Evolutionary conservation across 30 jellyfish, hydroid and myxozoan genomes (phyloP).

Genomic region (Hydractinia echinata): DNA sequence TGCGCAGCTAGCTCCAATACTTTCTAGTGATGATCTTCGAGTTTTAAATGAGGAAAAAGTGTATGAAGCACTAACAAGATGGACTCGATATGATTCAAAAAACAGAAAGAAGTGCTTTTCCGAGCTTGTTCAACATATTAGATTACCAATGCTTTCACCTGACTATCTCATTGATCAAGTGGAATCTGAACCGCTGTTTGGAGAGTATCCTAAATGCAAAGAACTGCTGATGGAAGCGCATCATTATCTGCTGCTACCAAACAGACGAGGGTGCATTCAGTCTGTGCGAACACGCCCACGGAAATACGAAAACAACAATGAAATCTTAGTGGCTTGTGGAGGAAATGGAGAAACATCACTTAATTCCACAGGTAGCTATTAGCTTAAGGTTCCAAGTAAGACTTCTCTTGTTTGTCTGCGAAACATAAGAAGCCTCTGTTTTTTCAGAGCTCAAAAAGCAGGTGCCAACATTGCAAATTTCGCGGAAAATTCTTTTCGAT

Average conservation of each 20-base stretch:
- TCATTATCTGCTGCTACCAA: constrained; percentile 84
- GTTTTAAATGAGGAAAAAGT: constrained; percentile 91
- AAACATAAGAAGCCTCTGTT: no score
- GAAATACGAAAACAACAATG: constrained; percentile 91
- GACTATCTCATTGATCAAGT: constrained; percentile 96
- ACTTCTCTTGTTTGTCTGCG: no score
- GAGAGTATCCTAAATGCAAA: constrained; percentile 79
- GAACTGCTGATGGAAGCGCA: constrained; percentile 90
- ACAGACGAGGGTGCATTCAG: constrained; percentile 80
- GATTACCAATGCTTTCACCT: constrained; percentile 93
- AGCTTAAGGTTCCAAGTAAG: no score
- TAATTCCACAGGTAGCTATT: constrained; percentile 73
- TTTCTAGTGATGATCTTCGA: constrained; percentile 82
- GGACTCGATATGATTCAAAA: constrained; percentile 75
- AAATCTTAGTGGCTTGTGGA: constrained; percentile 92
- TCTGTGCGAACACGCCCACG: constrained; percentile 93
- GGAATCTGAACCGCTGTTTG: constrained; percentile 82
- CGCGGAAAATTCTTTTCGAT: no score
- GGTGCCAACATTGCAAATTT: no score
- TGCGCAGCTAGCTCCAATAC: constrained; percentile 64
- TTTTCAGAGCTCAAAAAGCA: no score
- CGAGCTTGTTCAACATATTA: constrained; percentile 77
- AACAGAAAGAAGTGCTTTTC: constrained; percentile 56
- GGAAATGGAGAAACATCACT: constrained; percentile 96
- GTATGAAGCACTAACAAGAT: constrained; percentile 82